Evolutionary conservation across 2,888 invertebrate species (phyloP), one percentile per base, ranked within the genome.

Genomic region (Drymonia ruficornis): DNA sequence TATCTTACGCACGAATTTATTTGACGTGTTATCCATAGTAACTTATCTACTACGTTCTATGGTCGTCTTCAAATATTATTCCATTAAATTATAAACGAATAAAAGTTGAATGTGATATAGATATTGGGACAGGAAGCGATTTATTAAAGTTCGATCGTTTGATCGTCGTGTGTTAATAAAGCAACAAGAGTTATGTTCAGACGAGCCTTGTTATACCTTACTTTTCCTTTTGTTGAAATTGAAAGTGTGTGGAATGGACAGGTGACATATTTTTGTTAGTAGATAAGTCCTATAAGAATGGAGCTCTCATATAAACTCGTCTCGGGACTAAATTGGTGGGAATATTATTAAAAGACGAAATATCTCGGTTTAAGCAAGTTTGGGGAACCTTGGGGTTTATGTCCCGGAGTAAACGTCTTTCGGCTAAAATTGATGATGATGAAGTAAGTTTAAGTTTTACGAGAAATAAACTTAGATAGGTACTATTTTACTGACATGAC

Each of bases 81-180:
- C 40, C 40, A 40, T 43, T 19, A 43, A 19, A 18, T 43, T 19
- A 43, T 43, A 43, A 43, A 9, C 43, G 43, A 43, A 43, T 43
- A 43, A 43, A 43, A 43, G 36, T 19, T 19, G 5, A 19, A 13
- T 19, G 43, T 19, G 43, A 19, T 43, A 43, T 19, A 8, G 43
- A 42, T 19, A 45, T n/a, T 65, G 56, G 50, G 70, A 71, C 90
- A 87, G 89, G 89, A 90, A 89, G 77, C 81, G 84, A 89, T 90
- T 82, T 87, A 86, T 87, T 85, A 87, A 80, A 86, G 67, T 80
- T 78, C 78, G 83, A 86, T 81, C 80, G 76, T 68, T 73, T 78
- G 86, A 84, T 87, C 81, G 81, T 74, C 65, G 64, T 65, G 68
- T 63, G 70, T 78, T 18, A 34, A 81, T 80, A 83, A 85, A 80